Evolutionary conservation across 2,797 vertebrate species (phyloP).

Genomic region (Poecilia wingei): DNA sequence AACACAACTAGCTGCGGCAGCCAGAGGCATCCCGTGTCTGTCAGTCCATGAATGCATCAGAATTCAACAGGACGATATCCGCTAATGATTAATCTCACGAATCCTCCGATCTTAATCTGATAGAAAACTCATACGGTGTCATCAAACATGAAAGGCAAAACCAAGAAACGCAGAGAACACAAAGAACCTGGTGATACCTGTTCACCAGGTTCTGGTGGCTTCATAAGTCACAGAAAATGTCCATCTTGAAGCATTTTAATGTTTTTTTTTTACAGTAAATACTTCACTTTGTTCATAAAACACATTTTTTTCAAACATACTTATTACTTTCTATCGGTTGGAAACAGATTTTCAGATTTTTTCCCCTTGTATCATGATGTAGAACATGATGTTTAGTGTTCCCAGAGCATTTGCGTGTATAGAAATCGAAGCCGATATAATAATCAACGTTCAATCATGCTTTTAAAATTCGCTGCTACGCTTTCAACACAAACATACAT

Average conservation of each 20-base stretch:
- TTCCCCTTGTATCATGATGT: background rate
- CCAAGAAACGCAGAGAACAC: background rate
- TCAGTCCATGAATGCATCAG: too few species aligned
- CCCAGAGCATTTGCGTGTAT: background rate
- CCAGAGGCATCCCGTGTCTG: background rate
- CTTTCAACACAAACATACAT: background rate
- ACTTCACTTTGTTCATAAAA: background rate
- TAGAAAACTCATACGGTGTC: too few species aligned
- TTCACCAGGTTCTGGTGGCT: background rate
- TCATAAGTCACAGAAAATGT: background rate
- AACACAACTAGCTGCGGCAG: too few species aligned
- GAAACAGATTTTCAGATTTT: background rate
- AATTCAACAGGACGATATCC: too few species aligned
- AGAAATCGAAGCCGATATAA: background rate
- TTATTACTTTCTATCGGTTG: background rate
- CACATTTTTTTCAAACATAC: background rate
- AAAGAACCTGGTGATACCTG: background rate
- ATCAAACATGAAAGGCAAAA: background rate
- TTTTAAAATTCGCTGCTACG: background rate
- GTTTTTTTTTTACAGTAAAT: background rate
- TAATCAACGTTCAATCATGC: background rate
- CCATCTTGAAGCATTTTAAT: background rate
- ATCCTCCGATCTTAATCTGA: too few species aligned
- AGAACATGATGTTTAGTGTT: background rate
- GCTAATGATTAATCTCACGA: too few species aligned